These are phyloP conservation scores for Arctia plantaginis DNA, from an alignment of 2,888 invertebrate species.

Conservation along the genomic window DNA sequence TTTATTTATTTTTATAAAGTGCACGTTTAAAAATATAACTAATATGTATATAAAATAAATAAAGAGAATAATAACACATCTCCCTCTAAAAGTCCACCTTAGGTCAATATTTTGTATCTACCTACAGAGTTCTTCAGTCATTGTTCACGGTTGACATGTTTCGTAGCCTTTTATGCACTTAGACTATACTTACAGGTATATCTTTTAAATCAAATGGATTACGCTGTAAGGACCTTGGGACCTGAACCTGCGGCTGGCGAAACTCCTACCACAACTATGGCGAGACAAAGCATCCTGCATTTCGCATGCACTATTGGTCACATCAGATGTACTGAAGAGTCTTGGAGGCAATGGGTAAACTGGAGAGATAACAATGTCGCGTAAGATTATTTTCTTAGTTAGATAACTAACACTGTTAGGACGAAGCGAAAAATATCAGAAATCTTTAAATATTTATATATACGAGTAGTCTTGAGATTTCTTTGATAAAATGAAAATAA, in stretches of 20 bases:
- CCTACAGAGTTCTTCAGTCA: neutral
- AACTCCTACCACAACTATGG: slow-evolving; percentile 69
- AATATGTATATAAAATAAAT: too few relatives aligned
- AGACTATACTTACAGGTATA: slow-evolving; percentile 57
- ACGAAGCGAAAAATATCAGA: neutral
- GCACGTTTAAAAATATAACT: too few relatives aligned
- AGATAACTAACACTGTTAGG: neutral
- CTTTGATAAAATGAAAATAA: neutral
- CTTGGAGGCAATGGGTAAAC: slow-evolving; percentile 61
- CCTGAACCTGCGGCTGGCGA: slow-evolving; percentile 64
- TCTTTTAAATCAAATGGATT: slow-evolving; percentile 69
- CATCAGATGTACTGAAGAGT: slow-evolving; percentile 82
- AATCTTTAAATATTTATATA: neutral
- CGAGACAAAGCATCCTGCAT: slow-evolving; percentile 84
- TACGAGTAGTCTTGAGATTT: neutral
- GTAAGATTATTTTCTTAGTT: slow-evolving; percentile 17
- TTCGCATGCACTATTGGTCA: slow-evolving; percentile 89
- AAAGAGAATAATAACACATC: too few relatives aligned
- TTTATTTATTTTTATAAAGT: too few relatives aligned
- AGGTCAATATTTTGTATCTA: neutral
- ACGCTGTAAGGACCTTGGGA: slow-evolving; percentile 66
- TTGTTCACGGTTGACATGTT: neutral
- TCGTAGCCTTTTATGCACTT: neutral
- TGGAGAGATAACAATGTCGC: slow-evolving; percentile 50
- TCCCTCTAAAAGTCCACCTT: too few relatives aligned